phyloP scores from a whole-genome alignment of 2,113 vertebrate species.

The Upupa epops region DNA sequence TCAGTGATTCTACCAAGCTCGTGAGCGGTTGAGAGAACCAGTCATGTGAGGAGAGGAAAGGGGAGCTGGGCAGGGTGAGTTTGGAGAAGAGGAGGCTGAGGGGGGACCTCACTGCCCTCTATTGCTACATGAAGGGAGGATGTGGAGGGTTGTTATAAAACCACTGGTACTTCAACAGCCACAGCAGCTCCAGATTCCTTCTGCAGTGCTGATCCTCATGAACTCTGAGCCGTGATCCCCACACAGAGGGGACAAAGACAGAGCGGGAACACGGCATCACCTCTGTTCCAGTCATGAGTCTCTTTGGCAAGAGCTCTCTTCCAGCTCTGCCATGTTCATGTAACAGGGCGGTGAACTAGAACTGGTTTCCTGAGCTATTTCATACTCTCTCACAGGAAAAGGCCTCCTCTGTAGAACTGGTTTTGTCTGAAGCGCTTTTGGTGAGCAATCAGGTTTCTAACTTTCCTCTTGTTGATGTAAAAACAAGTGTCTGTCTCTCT shows the following conservation, averaged over 20 bases:
- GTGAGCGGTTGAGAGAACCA: too few relatives aligned
- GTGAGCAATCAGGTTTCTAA: not conserved
- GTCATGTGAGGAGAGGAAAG: too few relatives aligned
- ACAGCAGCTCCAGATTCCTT: not conserved
- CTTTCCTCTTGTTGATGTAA: not conserved
- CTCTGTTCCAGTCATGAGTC: not conserved
- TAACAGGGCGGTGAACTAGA: not conserved
- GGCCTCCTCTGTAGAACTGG: not conserved
- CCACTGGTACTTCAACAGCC: not conserved
- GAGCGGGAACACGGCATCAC: accelerated
- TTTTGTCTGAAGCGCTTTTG: not conserved
- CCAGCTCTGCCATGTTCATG: not conserved
- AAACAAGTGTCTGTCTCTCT: constrained; percentile 48
- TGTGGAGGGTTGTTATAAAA: accelerated
- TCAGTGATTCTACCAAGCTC: too few relatives aligned
- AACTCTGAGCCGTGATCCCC: not conserved
- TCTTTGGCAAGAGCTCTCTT: not conserved
- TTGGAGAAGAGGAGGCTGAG: too few relatives aligned
- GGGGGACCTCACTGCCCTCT: too few relatives aligned
- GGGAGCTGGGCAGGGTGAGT: too few relatives aligned
- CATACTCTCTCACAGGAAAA: not conserved
- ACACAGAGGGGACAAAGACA: not conserved
- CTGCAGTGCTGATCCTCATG: accelerated
- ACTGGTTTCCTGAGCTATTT: accelerated
- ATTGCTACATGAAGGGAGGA: not conserved